These are phyloP conservation scores for Champsocephalus gunnari DNA, from an alignment of 2,797 vertebrate species.

Conservation along the genomic window DNA sequence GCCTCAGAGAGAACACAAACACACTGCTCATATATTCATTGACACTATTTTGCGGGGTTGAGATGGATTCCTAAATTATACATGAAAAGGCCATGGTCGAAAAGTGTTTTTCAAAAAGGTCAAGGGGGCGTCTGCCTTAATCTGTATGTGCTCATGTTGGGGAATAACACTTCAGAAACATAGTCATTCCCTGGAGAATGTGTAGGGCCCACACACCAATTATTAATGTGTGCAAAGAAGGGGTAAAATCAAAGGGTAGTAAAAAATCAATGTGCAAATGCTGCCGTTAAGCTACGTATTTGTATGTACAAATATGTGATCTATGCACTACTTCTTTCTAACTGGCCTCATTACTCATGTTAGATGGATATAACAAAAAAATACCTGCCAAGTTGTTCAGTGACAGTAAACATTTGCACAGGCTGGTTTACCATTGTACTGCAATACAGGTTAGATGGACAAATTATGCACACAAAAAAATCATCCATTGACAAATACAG, in stretches of 20 bases:
- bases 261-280: slow-evolving; percentile 7
- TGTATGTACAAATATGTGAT: not conserved
- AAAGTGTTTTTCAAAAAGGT: slow-evolving; percentile 56
- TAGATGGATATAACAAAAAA: slow-evolving; percentile 6
- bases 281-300: not conserved
- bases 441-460: slow-evolving; percentile 43
- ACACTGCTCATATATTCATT: slow-evolving; percentile 56
- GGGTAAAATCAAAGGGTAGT: no score
- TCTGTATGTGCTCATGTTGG: slow-evolving; percentile 36
- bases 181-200: slow-evolving; percentile 45
- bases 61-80: slow-evolving; percentile 50
- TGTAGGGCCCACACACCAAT: no score
- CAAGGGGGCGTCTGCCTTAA: slow-evolving; percentile 44
- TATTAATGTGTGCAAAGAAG: no score
- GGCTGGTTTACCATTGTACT: slow-evolving; percentile 24
- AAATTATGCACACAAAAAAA: slow-evolving; percentile 45
- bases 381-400: slow-evolving; percentile 13
- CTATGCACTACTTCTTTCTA: not conserved
- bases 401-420: slow-evolving; percentile 15
- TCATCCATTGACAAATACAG: slow-evolving; percentile 28
- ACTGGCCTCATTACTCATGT: not conserved
- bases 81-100: slow-evolving; percentile 58
- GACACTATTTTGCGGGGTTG: slow-evolving; percentile 45
- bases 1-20: slow-evolving; percentile 55
- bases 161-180: slow-evolving; percentile 43